Base-by-base conservation (phyloP, 2,888 invertebrate species). In the Beris chalybata region DNA sequence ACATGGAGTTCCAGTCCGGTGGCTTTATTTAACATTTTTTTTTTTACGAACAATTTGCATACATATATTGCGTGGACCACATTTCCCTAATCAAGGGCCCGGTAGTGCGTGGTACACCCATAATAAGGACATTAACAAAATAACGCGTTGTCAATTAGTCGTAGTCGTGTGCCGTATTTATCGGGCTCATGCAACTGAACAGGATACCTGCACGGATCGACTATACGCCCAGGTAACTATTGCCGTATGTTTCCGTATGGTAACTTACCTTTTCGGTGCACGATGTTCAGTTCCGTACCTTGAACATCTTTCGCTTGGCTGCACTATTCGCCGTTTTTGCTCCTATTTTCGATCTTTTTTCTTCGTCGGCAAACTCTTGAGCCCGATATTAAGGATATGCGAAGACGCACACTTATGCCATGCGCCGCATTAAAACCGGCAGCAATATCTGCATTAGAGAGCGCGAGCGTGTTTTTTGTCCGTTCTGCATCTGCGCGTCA, bases 1-100 rank as follows among this genome's bases (percentile, higher is more conserved):
- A 64, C 54, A 53, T 38, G 38, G 12, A 59, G 59, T 59, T 59
- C 59, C 59, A 59, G n/a, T 59, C 48, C 31, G 59, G 13, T 32
- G 59, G 48, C 32, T 48, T 59, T 48, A 48, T 59, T 59, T 47
- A 6, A 5, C 45, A 45, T 58, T 58, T 58, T 5, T 58, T 58
- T 5, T 11, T 45, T 22, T 22, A 22, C 22, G 22, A 22, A 22
- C 11, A 30, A 22, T 58, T 58, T 47, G 53, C 31, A 11, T 43
- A 4, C 57, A 48, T 22, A 13, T 30, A 47, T 47, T 30, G 29
- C 48, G 22, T 43, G 44, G 7, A 56, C 15, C 43, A 22, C 7
- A 11, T 52, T 52, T 57, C 44, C 45, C 57, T 57, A 57, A 57
- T 59, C 32, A 11, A 12, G 59, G 48, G 11, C 48, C 50, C 48